These are phyloP conservation scores for Cuculus canorus DNA, from an alignment of 2,797 vertebrate genomes.

Conservation along the genomic window DNA sequence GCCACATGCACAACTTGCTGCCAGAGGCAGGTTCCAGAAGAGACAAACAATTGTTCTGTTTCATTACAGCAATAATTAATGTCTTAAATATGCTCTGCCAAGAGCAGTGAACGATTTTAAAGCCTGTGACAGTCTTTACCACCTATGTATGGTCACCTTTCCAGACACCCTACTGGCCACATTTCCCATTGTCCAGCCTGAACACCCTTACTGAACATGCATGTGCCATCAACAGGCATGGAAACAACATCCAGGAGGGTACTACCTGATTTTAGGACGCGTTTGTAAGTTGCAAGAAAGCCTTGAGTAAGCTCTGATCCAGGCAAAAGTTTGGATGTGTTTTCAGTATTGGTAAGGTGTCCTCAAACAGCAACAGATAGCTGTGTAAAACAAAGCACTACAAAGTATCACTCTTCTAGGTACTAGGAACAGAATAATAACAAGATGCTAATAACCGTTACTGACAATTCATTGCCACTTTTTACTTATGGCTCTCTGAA, in stretches of 20 bases:
- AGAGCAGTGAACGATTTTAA: background rate
- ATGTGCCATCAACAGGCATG: rapidly evolving
- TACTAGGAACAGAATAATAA: conserved; percentile 7
- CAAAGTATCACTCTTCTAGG: background rate
- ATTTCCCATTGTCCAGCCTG: background rate
- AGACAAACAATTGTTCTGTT: rapidly evolving
- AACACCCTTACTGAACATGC: background rate
- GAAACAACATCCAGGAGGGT: background rate
- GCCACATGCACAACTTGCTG: background rate
- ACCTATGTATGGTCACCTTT: background rate
- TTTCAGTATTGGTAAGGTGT: background rate
- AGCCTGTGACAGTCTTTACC: background rate
- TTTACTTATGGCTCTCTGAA: background rate
- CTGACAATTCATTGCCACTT: background rate
- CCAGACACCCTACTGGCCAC: background rate
- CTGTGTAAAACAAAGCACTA: background rate
- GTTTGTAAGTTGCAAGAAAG: background rate
- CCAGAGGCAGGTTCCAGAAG: background rate
- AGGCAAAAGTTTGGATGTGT: background rate
- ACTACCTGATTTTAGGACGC: background rate
- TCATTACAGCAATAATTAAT: background rate
- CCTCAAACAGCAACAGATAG: background rate
- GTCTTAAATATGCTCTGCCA: background rate
- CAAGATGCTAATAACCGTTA: conserved; percentile 13
- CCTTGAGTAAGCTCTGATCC: background rate